Conservation (phyloP, 2,888 invertebrate genomes). For the Spodoptera exigua region DNA sequence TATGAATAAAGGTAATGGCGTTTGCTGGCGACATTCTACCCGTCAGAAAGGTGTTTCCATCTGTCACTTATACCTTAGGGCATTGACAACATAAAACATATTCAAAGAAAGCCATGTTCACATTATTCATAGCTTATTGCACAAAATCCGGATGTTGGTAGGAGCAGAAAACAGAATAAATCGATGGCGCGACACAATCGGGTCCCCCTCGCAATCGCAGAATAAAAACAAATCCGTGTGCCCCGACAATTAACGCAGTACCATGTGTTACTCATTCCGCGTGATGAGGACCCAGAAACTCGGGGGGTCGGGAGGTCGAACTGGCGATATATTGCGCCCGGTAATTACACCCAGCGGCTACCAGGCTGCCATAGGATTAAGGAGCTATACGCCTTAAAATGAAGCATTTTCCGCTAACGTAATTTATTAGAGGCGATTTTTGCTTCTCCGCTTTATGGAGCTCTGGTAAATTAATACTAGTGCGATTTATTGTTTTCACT, state of each 20-base stretch:
- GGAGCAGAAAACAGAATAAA: conserved; percentile 56
- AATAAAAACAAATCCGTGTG: conserved; percentile 81
- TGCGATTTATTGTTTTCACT: conserved; percentile 52
- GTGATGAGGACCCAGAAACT: conserved; percentile 75
- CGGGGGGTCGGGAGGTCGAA: conserved; percentile 64
- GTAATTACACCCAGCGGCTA: conserved; percentile 83
- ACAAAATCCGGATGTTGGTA: conserved; percentile 25
- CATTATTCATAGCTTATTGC: conserved; percentile 24
- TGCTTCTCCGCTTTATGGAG: conserved; percentile 64
- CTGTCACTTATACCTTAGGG: too few species aligned
- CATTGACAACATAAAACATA: too few species aligned
- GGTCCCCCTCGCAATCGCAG: conserved; percentile 69
- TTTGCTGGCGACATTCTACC: background rate
- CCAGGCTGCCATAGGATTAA: conserved; percentile 81
- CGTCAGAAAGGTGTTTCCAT: too few species aligned
- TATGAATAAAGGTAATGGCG: too few species aligned
- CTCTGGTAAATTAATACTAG: conserved; percentile 63
- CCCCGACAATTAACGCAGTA: conserved; percentile 83
- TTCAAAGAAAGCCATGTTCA: conserved; percentile 1
- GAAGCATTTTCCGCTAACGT: conserved; percentile 76
- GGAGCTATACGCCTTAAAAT: conserved; percentile 81
- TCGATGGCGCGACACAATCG: conserved; percentile 57
- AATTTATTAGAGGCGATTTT: conserved; percentile 74
- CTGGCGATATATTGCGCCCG: conserved; percentile 80
- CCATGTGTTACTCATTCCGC: conserved; percentile 83